Evolutionary conservation across 2,797 vertebrate genomes (phyloP), one percentile per base, ranked within the genome.

Genomic region (Microchirus variegatus): DNA sequence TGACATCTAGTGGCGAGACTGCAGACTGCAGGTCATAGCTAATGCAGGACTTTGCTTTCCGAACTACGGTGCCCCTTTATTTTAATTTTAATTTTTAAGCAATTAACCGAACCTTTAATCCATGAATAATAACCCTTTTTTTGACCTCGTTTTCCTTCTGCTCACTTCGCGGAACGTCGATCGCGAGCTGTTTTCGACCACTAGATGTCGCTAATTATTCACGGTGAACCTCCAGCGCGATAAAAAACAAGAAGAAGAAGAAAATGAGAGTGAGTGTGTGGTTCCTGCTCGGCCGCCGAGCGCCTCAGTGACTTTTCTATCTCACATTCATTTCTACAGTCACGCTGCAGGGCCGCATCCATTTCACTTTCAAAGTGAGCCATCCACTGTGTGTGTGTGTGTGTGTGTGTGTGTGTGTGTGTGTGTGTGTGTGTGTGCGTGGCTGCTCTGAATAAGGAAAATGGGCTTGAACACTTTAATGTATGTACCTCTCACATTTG

Each of bases 401-500:
- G 12, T 13, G 13, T 6, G 11, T 13, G 31, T 31, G 31, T 31
- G 31, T 31, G 31, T n/a, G 26, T 26, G 26, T 26, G 26, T 26
- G 26, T 26, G 26, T 26, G 26, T 26, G 26, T 26, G 26, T 26
- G 26, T 26, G 26, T 26, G 26, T 26, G 26, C 5, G 26, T 26
- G 5, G 26, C 38, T 11, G 4, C 18, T 36, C 12, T 19, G 51
- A 54, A 64, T 50, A 47, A 36, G 14, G 73, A 62, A 63, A 53
- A 63, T 40, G 55, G 42, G 53, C 67, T 44, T 62, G 56, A 63
- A 53, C 66, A 42, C 52, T 63, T 70, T 75, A 67, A 83, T 80
- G 70, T 71, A 78, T 66, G 62, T 63, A 63, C 10, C 73, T 71
- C 65, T 76, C 67, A 52, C 60, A 70, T 75, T 68, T 61, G 47